phyloP scores from a whole-genome alignment of 1,140 invertebrate genomes.

The Atta cephalotes region DNA sequence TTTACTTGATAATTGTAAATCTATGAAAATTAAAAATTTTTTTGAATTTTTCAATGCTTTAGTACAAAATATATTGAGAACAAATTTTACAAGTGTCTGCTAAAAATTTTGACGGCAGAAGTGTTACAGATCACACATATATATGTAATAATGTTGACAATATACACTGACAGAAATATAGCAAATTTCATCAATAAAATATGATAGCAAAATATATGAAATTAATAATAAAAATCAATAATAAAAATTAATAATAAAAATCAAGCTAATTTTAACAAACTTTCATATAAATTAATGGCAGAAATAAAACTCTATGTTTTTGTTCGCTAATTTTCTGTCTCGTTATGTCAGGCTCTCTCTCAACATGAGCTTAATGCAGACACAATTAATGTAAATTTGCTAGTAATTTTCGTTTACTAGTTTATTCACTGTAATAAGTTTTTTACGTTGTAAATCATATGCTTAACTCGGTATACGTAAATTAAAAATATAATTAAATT shows the following conservation, averaged over 20 bases:
- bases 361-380: background rate
- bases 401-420: background rate
- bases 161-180: background rate
- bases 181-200: background rate
- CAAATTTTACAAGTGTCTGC: background rate
- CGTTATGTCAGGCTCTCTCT: background rate
- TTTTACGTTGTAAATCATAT: background rate
- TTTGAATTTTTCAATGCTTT: background rate
- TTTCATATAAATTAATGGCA: background rate
- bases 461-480: background rate
- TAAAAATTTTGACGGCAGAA: background rate
- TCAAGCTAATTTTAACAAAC: background rate
- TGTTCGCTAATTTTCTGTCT: no score
- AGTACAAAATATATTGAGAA: background rate
- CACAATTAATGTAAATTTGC: background rate
- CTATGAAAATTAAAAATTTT: background rate
- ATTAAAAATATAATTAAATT: constrained; percentile 27
- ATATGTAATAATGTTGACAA: background rate
- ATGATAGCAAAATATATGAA: background rate
- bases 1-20: background rate
- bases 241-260: background rate
- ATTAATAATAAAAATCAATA: background rate
- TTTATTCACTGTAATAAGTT: background rate
- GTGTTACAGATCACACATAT: background rate
- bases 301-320: background rate